Percentiles rank a stretch among this genome's conserved stretches.
Conservation (phyloP, 35 echinoderm and acorn worm genomes). For the Apostichopus japonicus region DNA sequence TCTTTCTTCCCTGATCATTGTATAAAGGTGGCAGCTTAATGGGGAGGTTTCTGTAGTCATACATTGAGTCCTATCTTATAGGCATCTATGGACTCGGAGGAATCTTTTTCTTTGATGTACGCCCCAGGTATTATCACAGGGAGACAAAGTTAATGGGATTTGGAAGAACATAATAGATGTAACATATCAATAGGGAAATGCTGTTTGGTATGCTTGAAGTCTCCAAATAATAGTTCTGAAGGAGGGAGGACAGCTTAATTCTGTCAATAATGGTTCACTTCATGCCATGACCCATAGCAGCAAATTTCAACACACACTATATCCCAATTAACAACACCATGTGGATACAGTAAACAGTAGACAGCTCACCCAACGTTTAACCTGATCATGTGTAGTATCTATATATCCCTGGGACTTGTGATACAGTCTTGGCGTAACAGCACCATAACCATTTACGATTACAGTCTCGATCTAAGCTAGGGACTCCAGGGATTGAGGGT, state of each 20-base stretch:
- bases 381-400: too few species aligned
- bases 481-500: too few species aligned
- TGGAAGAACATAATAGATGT: constrained; percentile 16
- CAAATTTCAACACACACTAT: too few species aligned
- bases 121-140: not conserved
- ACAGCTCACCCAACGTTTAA: too few species aligned
- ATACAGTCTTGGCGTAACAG: too few species aligned
- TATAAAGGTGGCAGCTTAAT: constrained; percentile 33
- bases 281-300: not conserved
- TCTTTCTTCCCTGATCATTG: not conserved
- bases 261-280: not conserved
- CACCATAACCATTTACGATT: too few species aligned
- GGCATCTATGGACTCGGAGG: not conserved
- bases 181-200: not conserved
- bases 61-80: not conserved
- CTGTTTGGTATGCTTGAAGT: not conserved
- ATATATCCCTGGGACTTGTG: too few species aligned
- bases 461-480: too few species aligned
- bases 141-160: constrained; percentile 52
- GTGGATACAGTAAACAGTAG: too few species aligned
- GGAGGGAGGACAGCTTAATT: not conserved
- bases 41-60: not conserved
- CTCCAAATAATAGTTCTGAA: constrained; percentile 14
- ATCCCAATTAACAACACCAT: too few species aligned
- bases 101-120: constrained; percentile 9